Evolutionary conservation across 1,140 invertebrate species (phyloP), one percentile per base, ranked within the genome.

Genomic region (Philaenus spumarius): DNA sequence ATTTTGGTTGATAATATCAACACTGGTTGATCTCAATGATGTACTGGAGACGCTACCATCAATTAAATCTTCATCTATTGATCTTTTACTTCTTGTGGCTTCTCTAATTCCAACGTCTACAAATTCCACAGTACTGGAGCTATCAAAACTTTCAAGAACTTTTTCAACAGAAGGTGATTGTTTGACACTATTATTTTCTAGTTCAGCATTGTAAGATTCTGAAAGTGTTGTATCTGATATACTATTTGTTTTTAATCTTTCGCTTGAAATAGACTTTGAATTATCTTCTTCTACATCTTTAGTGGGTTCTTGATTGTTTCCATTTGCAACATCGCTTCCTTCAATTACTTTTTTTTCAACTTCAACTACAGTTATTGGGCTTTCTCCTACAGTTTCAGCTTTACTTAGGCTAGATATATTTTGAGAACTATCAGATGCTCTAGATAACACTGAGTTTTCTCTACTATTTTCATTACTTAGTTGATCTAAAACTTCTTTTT

Each of bases 191-290:
- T n/a, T 22, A 39, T 60, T 53, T 12, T 62, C 60, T 1, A 58
- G 19, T 51, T 58, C 60, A 19, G 46, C 56, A 22, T 55, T 58
- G 14, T 40, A 47, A 17, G 40, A 34, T 45, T 60, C 59, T 15
- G 62, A 63, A 22, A 63, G 45, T n/a, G 62, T 61, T 17, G 59
- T 60, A 45, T 63, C 59, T 14, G 62, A 63, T n/a, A 63, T 24
- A 54, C 62, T 63, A 42, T 63, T 63, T 15, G 62, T 63, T 58
- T 61, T 61, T 46, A 63, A 50, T 39, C 57, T 48, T 55, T 63
- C 62, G 47, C 62, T 63, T 9, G 62, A 63, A 55, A 63, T 62
- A 9, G 50, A 39, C 20, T 53, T 53, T 53, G 58, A 57, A 23
- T 55, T 58, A 17, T 63, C 58, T 20, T 62, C 60, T 53, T 58